Evolutionary conservation across 1,140 invertebrate genomes (phyloP).

Genomic region (Drosophila asahinai): DNA sequence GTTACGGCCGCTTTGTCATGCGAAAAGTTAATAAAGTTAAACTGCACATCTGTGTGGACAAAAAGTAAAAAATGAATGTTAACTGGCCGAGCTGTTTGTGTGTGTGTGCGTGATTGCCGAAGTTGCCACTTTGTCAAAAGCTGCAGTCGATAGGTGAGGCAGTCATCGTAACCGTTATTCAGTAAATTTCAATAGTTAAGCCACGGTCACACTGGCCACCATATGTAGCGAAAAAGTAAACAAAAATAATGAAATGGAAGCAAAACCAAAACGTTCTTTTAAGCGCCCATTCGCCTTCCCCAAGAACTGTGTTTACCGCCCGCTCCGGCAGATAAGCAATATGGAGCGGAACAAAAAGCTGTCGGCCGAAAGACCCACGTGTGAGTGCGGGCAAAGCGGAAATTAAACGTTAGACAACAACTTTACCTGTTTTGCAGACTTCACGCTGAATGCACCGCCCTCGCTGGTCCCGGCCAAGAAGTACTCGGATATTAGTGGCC

Average conservation of each 20-base stretch:
- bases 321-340: conserved; percentile 66
- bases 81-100: conserved; percentile 23
- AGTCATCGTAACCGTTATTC: neutral
- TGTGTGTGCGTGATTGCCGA: conserved; percentile 21
- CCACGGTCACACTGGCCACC: neutral
- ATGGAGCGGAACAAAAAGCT: conserved; percentile 62
- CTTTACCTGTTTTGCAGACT: conserved; percentile 86
- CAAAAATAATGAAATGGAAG: conserved; percentile 45
- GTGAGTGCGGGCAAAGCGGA: conserved; percentile 23
- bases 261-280: conserved; percentile 54
- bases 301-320: conserved; percentile 66
- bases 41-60: conserved; percentile 17
- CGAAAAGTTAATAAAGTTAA: conserved; percentile 15
- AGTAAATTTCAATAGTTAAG: too few relatives aligned
- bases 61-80: conserved; percentile 36
- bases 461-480: conserved; percentile 96
- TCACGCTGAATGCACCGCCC: conserved; percentile 94
- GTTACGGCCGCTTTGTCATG: neutral
- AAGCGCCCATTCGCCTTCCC: conserved; percentile 60
- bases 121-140: conserved; percentile 12
- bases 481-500: conserved; percentile 96
- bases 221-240: conserved; percentile 19
- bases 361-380: conserved; percentile 49
- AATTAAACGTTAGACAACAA: neutral
- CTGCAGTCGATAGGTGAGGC: neutral